Conservation (phyloP, 2,113 vertebrate species). For the Python bivittatus region DNA sequence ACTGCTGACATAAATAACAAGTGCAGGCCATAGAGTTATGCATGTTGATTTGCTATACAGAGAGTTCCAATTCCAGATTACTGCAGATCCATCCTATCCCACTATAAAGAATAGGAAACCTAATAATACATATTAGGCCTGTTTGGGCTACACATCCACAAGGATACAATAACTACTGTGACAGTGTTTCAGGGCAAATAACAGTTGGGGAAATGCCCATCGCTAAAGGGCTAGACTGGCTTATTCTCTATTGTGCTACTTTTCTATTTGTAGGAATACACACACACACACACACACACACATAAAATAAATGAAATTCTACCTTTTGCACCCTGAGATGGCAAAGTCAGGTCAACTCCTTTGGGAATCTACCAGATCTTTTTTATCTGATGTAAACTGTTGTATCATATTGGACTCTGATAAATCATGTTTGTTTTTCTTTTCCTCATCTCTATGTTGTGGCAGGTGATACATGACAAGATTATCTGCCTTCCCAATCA, state of each 20-base stretch:
- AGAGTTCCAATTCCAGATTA: not conserved
- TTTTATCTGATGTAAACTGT: not conserved
- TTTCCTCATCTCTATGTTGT: not conserved
- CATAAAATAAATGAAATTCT: not conserved
- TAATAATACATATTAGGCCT: not conserved
- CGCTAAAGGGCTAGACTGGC: not conserved
- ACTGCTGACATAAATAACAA: not conserved
- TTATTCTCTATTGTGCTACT: not conserved
- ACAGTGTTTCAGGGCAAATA: not conserved
- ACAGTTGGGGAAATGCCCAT: not conserved
- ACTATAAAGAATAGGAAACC: not conserved
- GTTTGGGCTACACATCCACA: not conserved
- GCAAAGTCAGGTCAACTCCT: not conserved
- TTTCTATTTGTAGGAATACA: not conserved
- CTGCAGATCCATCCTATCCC: not conserved
- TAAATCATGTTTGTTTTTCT: not conserved
- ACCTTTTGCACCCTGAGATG: not conserved
- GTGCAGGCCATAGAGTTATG: not conserved
- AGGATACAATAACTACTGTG: not conserved
- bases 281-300: too few relatives aligned
- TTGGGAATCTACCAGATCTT: not conserved
- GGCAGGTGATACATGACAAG: constrained; percentile 89
- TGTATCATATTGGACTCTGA: not conserved
- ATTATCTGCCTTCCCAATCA: constrained; percentile 87
- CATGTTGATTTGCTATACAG: not conserved